Evolutionary conservation across 1,140 invertebrate species (phyloP).

Genomic region (Elymnias hypermnestra): DNA sequence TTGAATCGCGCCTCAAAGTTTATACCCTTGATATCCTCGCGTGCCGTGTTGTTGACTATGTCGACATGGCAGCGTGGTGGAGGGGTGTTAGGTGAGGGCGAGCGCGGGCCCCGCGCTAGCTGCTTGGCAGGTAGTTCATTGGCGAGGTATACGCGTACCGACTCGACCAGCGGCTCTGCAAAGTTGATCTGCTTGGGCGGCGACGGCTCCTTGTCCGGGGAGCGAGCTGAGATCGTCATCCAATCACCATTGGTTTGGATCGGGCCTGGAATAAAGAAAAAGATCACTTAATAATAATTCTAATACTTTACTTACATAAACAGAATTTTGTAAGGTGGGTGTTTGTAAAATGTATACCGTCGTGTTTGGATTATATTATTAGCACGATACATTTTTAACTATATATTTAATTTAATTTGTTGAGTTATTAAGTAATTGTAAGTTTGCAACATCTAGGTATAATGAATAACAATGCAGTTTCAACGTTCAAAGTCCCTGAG

Average conservation of each 20-base stretch:
- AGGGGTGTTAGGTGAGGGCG: slow-evolving; percentile 31
- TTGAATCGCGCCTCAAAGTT: slow-evolving; percentile 64
- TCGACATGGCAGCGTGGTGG: slow-evolving; percentile 54
- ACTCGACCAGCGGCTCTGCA: slow-evolving; percentile 69
- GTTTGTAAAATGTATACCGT: too few relatives aligned
- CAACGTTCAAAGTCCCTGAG: not conserved
- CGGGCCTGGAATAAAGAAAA: slow-evolving; percentile 53
- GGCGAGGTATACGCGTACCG: slow-evolving; percentile 69
- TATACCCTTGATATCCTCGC: slow-evolving; percentile 62
- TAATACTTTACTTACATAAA: too few relatives aligned
- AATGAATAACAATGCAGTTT: not conserved
- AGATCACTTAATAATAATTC: not conserved
- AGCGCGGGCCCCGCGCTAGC: slow-evolving; percentile 42
- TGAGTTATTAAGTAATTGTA: too few relatives aligned
- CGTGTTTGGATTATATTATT: too few relatives aligned
- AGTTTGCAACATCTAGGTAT: not conserved
- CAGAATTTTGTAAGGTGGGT: too few relatives aligned
- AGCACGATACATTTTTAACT: too few relatives aligned
- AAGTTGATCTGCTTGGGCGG: slow-evolving; percentile 57
- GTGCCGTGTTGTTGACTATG: slow-evolving; percentile 51
- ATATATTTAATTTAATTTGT: too few relatives aligned
- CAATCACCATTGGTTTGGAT: slow-evolving; percentile 69
- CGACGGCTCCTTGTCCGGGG: slow-evolving; percentile 58
- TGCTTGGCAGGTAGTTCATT: slow-evolving; percentile 63
- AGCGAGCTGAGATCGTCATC: slow-evolving; percentile 72